phyloP scores from a whole-genome alignment of 2,113 vertebrate species.

The Monopterus albus region DNA sequence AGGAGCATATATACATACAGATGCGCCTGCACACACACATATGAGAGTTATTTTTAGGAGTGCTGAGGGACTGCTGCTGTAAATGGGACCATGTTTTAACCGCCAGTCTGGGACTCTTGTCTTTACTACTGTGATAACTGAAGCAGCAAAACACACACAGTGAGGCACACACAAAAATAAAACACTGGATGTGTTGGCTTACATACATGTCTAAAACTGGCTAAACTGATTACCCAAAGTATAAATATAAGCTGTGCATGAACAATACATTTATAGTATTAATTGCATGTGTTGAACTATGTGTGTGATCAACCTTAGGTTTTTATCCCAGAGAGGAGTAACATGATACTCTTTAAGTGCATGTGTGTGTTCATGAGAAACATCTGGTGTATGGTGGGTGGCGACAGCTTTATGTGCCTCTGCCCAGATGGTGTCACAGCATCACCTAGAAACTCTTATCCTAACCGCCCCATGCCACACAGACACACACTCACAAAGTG shows the following conservation, averaged over 20 bases:
- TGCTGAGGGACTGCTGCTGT: conserved; percentile 61
- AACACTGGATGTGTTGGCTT: conserved; percentile 16
- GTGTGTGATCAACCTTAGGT: conserved; percentile 20
- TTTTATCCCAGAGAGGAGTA: conserved; percentile 45
- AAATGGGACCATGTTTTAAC: conserved; percentile 72
- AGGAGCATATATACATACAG: conserved; percentile 42
- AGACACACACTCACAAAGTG: conserved; percentile 38
- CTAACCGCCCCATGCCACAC: conserved; percentile 71
- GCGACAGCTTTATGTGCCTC: conserved; percentile 83
- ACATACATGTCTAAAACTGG: not conserved
- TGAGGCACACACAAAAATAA: conserved; percentile 35
- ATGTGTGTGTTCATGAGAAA: conserved; percentile 71
- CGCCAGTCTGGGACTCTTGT: conserved; percentile 67
- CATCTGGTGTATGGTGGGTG: conserved; percentile 84
- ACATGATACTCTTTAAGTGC: conserved; percentile 42
- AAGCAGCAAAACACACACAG: conserved; percentile 49
- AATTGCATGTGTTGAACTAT: conserved; percentile 26
- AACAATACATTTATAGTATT: conserved; percentile 34
- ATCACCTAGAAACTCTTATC: conserved; percentile 80
- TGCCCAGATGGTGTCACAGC: conserved; percentile 87
- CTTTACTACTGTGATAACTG: conserved; percentile 67
- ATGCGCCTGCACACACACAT: conserved; percentile 40
- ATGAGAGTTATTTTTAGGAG: conserved; percentile 60
- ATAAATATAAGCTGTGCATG: conserved; percentile 5
- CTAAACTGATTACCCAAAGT: conserved; percentile 6